Evolutionary conservation across 2,797 vertebrate species (phyloP), one percentile per base, ranked within the genome.

Genomic region (Discoglossus pictus): DNA sequence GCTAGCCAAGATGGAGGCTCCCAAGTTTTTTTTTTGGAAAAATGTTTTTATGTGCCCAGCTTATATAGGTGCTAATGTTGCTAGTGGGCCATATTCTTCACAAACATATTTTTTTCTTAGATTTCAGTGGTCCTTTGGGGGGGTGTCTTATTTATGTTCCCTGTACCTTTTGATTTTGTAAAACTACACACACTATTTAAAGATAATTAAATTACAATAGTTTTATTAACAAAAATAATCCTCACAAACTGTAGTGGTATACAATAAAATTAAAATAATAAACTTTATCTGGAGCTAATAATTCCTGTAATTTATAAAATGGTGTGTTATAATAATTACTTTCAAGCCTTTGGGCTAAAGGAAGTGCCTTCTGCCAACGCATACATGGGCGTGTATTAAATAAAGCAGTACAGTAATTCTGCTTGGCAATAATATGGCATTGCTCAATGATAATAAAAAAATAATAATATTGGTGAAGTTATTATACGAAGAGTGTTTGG

Each of bases 361-460:
- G 79, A 79, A 82, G 77, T 74, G 66, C 61, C 74, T 53, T 61
- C 73, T 78, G 80, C 75, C 77, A 81, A 24, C 73, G 80, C 73
- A 76, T 74, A 84, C 78, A 84, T 78, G 80, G 78, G 71, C 80
- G 69, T 82, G 80, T 73, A 77, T 81, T 81, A 82, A 84, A 79
- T 76, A 64, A 82, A 80, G 73, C 80, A 79, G 82, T 81, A 75
- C 72, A 83, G 12, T 18, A 63, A 13, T 64, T 80, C 66, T 67
- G 59, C 71, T 74, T 84, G 81, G 75, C 80, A 83, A 72, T 39
- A 60, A 5, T 62, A 54, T 68, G 17, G 42, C 46, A 68, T 84
- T 87, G 78, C 83, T 80, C 81, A 82, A 79, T 66, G 72, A 67
- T 68, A 68, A 71, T 63, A 64, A 80, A 78, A 75, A 76, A 76